Evolutionary conservation across 64 coral and sea anemone genomes (phyloP).

Genomic region (Anthopleura sola): DNA sequence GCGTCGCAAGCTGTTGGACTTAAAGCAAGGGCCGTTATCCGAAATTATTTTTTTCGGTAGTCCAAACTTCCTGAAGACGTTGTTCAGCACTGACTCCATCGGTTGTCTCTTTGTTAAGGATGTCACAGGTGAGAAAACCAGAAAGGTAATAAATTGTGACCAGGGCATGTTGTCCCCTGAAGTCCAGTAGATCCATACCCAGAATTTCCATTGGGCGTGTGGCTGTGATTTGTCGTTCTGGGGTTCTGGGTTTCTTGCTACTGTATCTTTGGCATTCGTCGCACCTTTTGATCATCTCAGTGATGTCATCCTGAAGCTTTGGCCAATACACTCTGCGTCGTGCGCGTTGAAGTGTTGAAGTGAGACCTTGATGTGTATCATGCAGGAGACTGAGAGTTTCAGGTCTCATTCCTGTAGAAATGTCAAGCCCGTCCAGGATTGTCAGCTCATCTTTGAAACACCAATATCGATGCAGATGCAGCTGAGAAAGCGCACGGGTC

Average conservation of each 20-base stretch:
- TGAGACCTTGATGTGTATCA: slow-evolving; percentile 56
- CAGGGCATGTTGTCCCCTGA: slow-evolving; percentile 39
- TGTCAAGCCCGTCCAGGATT: slow-evolving; percentile 40
- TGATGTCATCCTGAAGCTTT: slow-evolving; percentile 52
- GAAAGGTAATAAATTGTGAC: slow-evolving; percentile 55
- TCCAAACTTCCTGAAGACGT: background rate
- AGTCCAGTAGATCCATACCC: slow-evolving; percentile 38
- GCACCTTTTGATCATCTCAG: slow-evolving; percentile 38
- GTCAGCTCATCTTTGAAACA: slow-evolving; percentile 30
- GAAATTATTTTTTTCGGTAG: background rate
- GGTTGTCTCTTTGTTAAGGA: background rate
- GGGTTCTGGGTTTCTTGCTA: slow-evolving; percentile 50
- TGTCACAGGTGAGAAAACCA: background rate
- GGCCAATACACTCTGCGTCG: slow-evolving; percentile 49
- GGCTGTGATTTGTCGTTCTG: slow-evolving; percentile 48
- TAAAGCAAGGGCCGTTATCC: background rate
- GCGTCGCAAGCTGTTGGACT: background rate
- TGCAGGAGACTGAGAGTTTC: slow-evolving; percentile 44
- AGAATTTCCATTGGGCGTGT: slow-evolving; percentile 50
- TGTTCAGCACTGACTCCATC: background rate
- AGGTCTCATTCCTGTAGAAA: slow-evolving; percentile 30
- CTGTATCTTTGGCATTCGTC: slow-evolving; percentile 49
- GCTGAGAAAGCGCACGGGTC: slow-evolving; percentile 35
- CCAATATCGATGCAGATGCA: slow-evolving; percentile 14
- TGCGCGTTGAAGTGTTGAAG: slow-evolving; percentile 45